Percentiles rank a stretch among this genome's conserved stretches.
Conservation (phyloP, 2,797 vertebrate species). For the Sebastes cheni region DNA sequence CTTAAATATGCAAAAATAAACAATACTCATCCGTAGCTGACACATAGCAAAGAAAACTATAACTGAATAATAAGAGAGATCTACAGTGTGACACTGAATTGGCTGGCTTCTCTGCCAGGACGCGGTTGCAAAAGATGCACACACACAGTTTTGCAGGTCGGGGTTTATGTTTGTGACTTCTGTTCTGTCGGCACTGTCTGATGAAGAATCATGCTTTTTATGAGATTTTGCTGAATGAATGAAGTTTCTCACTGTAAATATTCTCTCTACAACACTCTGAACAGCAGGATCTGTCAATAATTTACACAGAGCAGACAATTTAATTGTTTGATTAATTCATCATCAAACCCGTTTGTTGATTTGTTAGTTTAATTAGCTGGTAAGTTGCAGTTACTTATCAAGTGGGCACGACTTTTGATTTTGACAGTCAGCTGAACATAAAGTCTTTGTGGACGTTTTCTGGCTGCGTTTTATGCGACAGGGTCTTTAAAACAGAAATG, state of each 20-base stretch:
- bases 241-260: conserved; percentile 64
- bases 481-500: conserved; percentile 18
- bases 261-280: conserved; percentile 52
- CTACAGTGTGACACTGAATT: neutral
- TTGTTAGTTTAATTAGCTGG: conserved; percentile 23
- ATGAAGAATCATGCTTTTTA: neutral
- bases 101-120: neutral
- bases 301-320: conserved; percentile 22
- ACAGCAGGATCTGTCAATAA: conserved; percentile 75
- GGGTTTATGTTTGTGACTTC: conserved; percentile 18
- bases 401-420: neutral
- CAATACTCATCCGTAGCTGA: neutral
- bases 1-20: conserved; percentile 19
- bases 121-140: conserved; percentile 13
- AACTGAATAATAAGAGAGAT: neutral
- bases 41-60: neutral
- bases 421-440: conserved; percentile 11
- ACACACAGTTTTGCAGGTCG: neutral
- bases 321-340: conserved; percentile 14
- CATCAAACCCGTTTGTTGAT: conserved; percentile 13
- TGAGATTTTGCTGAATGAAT: conserved; percentile 12
- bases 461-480: neutral
- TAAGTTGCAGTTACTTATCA: conserved; percentile 13
- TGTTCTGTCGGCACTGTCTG: neutral
- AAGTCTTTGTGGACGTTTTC: conserved; percentile 11